A percentile compares a stretch with the other conserved stretches of the same genome.
Conservation (phyloP, 2,888 invertebrate species). For the Margaritifera margaritifera region DNA sequence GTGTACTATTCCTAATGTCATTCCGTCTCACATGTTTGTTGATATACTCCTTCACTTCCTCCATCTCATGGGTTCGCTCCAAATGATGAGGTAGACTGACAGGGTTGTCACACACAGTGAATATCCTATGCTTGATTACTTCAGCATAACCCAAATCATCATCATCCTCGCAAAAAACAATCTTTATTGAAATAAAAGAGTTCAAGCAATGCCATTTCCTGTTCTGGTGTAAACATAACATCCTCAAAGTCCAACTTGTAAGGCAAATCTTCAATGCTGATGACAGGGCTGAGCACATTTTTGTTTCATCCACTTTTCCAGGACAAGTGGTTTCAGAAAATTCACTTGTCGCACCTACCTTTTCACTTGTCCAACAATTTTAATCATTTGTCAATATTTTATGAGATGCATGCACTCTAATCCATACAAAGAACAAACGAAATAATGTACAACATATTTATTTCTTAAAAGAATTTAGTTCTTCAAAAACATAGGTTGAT, state of each 20-base stretch:
- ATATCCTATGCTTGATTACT: constrained; percentile 6
- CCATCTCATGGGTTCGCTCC: constrained; percentile 10
- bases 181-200: not conserved
- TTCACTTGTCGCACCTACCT: no score
- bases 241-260: constrained; percentile 4
- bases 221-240: not conserved
- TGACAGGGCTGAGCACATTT: no score
- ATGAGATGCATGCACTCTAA: no score
- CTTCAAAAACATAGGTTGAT: no score
- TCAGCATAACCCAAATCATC: constrained; percentile 4
- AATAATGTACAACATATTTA: no score
- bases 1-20: constrained; percentile 7
- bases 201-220: not conserved
- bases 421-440: no score
- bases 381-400: no score
- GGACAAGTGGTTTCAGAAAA: no score
- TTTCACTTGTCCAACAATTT: no score
- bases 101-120: constrained; percentile 4
- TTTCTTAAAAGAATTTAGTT: no score
- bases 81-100: constrained; percentile 4
- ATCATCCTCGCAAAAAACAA: constrained; percentile 5
- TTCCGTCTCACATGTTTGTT: constrained; percentile 4
- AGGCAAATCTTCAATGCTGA: not conserved
- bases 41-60: constrained; percentile 11
- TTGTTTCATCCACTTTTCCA: no score